Percentiles rank a stretch among this genome's conserved stretches.
Evolutionary conservation across 2,888 invertebrate species (phyloP).

Genomic region (Acanthosepion pharaonis): DNA sequence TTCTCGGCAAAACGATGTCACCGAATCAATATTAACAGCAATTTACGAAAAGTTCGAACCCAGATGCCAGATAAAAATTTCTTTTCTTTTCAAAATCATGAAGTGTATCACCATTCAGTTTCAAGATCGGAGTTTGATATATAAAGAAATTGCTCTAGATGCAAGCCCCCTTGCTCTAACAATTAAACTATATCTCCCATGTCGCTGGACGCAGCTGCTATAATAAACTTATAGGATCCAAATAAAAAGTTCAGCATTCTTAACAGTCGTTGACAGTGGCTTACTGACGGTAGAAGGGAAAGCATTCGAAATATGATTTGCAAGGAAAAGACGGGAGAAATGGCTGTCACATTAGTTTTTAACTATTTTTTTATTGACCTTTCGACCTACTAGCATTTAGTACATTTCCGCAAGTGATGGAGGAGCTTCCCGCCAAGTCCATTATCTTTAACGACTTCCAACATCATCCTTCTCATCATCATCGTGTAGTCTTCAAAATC

Average conservation of each 20-base stretch:
- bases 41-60: too few relatives aligned
- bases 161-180: too few relatives aligned
- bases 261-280: not conserved
- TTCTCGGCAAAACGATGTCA: too few relatives aligned
- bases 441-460: slow-evolving; percentile 11
- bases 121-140: too few relatives aligned
- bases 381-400: slow-evolving; percentile 11
- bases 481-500: not conserved
- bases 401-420: not conserved
- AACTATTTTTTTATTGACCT: slow-evolving; percentile 21
- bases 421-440: not conserved
- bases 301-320: not conserved
- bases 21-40: too few relatives aligned
- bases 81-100: too few relatives aligned
- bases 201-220: too few relatives aligned
- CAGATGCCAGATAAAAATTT: too few relatives aligned
- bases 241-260: not conserved
- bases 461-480: not conserved
- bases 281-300: not conserved
- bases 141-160: too few relatives aligned
- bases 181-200: too few relatives aligned
- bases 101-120: too few relatives aligned
- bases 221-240: too few relatives aligned
- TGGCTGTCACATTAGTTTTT: not conserved
- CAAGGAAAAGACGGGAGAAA: not conserved